These are phyloP conservation scores for Atherinomorus stipes DNA, from an alignment of 2,113 vertebrate species.

Conservation along the genomic window DNA sequence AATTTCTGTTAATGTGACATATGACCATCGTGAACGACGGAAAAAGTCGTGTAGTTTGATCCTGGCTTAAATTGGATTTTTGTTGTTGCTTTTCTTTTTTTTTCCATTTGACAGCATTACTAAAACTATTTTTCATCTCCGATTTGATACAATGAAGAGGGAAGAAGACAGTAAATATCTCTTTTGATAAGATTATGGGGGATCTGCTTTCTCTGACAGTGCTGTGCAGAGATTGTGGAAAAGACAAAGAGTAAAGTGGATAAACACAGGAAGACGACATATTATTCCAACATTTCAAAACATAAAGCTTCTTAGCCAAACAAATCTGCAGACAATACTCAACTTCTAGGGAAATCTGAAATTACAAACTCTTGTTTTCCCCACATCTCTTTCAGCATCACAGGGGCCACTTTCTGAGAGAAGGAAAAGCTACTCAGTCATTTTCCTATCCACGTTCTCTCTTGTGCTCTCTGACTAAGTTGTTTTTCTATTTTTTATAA, in stretches of 20 bases:
- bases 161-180: conserved; percentile 4
- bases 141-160: conserved; percentile 3
- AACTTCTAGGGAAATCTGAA: neutral
- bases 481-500: neutral
- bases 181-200: conserved; percentile 29
- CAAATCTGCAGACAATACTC: neutral
- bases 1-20: too few relatives aligned
- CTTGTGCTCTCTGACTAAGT: conserved; percentile 25
- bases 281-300: conserved; percentile 18
- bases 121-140: conserved; percentile 16
- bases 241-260: neutral
- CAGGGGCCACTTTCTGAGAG: neutral
- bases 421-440: conserved; percentile 23
- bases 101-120: conserved; percentile 27
- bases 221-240: neutral
- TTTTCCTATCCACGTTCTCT: conserved; percentile 19
- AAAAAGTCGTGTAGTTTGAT: too few relatives aligned
- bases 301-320: neutral
- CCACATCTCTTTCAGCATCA: conserved; percentile 13
- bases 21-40: too few relatives aligned
- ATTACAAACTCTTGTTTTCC: neutral
- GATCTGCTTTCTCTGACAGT: conserved; percentile 12
- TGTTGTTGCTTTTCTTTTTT: neutral
- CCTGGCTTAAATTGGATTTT: too few relatives aligned
- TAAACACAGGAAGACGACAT: conserved; percentile 4